Evolutionary conservation across 2,888 invertebrate species (phyloP).

Genomic region (Caenorhabditis parvicauda): DNA sequence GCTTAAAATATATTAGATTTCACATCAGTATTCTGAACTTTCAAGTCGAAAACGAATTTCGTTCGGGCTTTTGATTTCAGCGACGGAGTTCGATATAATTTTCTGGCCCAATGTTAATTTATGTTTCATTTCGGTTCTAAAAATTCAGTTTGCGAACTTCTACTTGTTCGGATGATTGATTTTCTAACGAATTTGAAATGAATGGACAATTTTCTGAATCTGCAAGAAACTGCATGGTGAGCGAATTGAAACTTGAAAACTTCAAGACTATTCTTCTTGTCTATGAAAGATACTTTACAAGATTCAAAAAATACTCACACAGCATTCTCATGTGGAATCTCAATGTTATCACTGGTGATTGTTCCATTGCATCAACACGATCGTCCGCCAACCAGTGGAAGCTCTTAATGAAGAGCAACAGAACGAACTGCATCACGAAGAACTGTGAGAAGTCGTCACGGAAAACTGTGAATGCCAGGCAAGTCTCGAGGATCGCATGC

Average conservation of each 20-base stretch:
- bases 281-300: background rate
- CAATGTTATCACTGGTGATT: conserved; percentile 92
- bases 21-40: background rate
- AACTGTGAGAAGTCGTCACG: conserved; percentile 82
- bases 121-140: too few species aligned
- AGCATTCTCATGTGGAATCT: conserved; percentile 89
- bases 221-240: background rate
- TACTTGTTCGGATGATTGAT: too few species aligned
- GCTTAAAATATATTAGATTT: conserved; percentile 62
- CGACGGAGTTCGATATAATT: too few species aligned
- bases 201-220: background rate
- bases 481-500: conserved; percentile 99
- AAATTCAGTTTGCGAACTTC: too few species aligned
- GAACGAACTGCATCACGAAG: conserved; percentile 94
- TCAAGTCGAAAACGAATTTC: background rate
- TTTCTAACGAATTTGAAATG: too few species aligned
- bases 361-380: conserved; percentile 98
- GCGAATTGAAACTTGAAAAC: too few species aligned
- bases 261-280: conserved; percentile 1
- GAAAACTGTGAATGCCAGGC: conserved; percentile 81
- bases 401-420: conserved; percentile 84
- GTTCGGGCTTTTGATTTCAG: too few species aligned
- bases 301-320: conserved; percentile 66
- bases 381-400: conserved; percentile 99
- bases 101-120: too few species aligned